A percentile compares a stretch with the other conserved stretches of the same genome.
phyloP scores from a whole-genome alignment of 2,888 invertebrate genomes.

The Lamellibrachia satsuma region DNA sequence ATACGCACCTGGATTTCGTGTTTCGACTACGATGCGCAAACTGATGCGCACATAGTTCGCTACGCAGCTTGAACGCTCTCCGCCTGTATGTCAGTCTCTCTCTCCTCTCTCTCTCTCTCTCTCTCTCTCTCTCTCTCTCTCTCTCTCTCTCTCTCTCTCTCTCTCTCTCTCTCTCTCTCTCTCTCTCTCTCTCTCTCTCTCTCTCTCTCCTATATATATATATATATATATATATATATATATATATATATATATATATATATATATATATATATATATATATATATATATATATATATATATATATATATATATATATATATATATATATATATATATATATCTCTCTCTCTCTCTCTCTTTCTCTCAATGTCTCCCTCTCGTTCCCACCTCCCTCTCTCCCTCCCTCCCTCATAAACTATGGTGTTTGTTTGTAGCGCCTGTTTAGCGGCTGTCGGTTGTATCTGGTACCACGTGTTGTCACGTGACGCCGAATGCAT shows the following conservation, averaged over 20 bases:
- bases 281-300: background rate
- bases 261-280: conserved; percentile 17
- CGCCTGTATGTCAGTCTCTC: no score
- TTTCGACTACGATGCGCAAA: no score
- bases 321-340: background rate
- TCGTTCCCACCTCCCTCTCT: no score
- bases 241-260: background rate
- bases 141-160: background rate
- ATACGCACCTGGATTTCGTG: no score
- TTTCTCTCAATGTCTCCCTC: no score
- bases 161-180: background rate
- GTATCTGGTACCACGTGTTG: background rate
- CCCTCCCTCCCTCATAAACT: background rate
- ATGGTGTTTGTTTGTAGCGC: background rate
- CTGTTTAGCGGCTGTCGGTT: background rate
- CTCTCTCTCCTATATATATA: conserved; percentile 22
- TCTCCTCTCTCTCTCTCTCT: no score
- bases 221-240: background rate
- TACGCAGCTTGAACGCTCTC: no score
- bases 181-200: background rate
- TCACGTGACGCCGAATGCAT: background rate
- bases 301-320: background rate
- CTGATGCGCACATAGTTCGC: no score
- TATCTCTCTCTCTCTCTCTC: no score
- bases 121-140: background rate